Base-by-base conservation (phyloP, 2,888 invertebrate genomes). In the Euphydryas editha region DNA sequence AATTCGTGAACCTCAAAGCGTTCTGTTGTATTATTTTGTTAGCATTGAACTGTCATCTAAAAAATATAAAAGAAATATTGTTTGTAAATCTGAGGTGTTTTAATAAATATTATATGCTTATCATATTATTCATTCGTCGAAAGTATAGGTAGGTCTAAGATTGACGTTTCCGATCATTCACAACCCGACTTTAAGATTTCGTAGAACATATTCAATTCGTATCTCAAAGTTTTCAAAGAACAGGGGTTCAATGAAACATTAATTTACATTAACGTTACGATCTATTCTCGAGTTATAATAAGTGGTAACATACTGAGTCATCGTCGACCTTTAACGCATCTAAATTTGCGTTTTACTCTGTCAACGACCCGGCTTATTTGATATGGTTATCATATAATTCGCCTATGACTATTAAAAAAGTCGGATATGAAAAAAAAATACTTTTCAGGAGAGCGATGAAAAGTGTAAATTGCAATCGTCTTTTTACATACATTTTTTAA, bases 271-370 rank as follows among this genome's bases (percentile, higher is more conserved):
- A 36, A 24, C 56, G 42, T 54, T 54, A 24, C 44, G 37, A 59
- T n/a, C 62, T 64, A 59, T 60, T 42, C 56, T n/a, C 15, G 58
- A 62, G 57, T 61, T 63, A 58, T 64, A 59, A 61, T 65, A 60
- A 65, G 57, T 62, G 37, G 58, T 65, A 71, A 79, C 79, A 76
- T 76, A 65, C 72, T 90, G 89, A 90, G 75, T 90, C 90, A 90
- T 67, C 71, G 72, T 62, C 84, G 87, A 88, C 86, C 88, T 89
- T 89, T 89, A 78, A 81, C 71, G 82, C 77, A 75, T 86, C 88
- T 90, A 89, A 89, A 87, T 91, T 89, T 79, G 87, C 62, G 57
- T 62, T 60, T 59, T 39, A 51, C 87, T 77, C 83, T 80, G 83
- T 83, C 84, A 86, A 86, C 85, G 86, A 86, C 84, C 87, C 79